Base-by-base conservation (phyloP, 92 coral and sea anemone species). In the Epizoanthus illoricatus region DNA sequence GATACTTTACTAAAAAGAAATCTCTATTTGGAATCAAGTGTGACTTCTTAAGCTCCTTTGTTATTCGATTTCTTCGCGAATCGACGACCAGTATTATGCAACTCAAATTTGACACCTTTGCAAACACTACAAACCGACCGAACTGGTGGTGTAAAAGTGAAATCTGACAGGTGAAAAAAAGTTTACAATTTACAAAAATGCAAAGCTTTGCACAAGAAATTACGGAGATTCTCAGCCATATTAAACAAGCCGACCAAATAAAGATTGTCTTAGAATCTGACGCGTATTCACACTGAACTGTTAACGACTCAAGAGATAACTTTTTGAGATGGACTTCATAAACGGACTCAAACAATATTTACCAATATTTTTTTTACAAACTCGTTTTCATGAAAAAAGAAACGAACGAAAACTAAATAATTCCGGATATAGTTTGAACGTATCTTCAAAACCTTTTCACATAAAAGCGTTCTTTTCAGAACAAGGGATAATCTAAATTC, bases 71-170 rank as follows among this genome's bases (percentile, higher is more conserved):
- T 64, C 82, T 78, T 78, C 65, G 66, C 82, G 57, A 78, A 20
- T 78, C 82, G 82, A 21, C 65, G 23, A 24, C 82, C 71, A 63
- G 71, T 28, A 78, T 78, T 42, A 62, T 62, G 49, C 59, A 78
- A 61, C 71, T 43, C 71, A 49, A 41, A 19, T 28, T 79, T 90
- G 90, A 93, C 97, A 90, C 97, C 97, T 93, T 84, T 71, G 80
- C 90, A 91, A 89, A 93, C 91, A 85, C 86, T 82, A 74, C 70
- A 87, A 91, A 93, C 88, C 97, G 84, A 88, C 81, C 78, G 83
- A 85, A 86, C 87, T 64, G 85, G 94, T 88, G 88, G 85, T 89
- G 86, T 85, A 85, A 80, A 93, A 86, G 81, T 88, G 85, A 87
- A 73, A 76, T 70, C 24, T 58, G 89, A 74, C 97, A 91, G 89